These are phyloP conservation scores for Camelus bactrianus DNA, from an alignment of 2,113 vertebrate species.

Conservation along the genomic window DNA sequence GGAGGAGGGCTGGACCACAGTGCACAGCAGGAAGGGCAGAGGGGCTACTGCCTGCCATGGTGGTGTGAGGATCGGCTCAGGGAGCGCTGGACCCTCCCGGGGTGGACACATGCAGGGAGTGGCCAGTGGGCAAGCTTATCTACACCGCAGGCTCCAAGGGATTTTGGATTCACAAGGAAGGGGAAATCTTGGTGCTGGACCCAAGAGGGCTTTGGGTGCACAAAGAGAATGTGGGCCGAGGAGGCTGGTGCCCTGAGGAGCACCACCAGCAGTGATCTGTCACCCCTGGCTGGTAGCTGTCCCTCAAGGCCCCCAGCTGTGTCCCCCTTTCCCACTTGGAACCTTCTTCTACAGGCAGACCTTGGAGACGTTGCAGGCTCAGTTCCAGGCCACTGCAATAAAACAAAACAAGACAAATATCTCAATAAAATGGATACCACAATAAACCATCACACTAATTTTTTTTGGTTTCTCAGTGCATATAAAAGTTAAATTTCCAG, in stretches of 20 bases:
- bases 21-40: neutral
- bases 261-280: neutral
- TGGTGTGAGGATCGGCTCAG: neutral
- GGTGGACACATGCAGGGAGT: neutral
- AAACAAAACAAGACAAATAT: neutral
- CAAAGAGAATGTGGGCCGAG: neutral
- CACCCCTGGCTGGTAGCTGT: neutral
- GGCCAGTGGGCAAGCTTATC: neutral
- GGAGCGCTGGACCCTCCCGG: neutral
- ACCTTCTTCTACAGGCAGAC: neutral
- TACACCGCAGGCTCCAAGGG: neutral
- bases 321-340: neutral
- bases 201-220: neutral
- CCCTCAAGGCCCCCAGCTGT: neutral
- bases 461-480: neutral
- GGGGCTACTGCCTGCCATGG: neutral
- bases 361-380: neutral
- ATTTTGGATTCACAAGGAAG: neutral
- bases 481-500: neutral
- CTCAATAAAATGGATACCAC: too few species aligned
- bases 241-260: neutral
- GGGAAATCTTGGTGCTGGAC: neutral
- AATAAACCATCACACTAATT: neutral
- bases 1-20: neutral
- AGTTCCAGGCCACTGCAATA: neutral